Percentiles rank a stretch among this genome's conserved stretches.
These are phyloP conservation scores for Ibidorhyncha struthersii DNA, from an alignment of 2,113 vertebrate genomes.

Conservation along the genomic window DNA sequence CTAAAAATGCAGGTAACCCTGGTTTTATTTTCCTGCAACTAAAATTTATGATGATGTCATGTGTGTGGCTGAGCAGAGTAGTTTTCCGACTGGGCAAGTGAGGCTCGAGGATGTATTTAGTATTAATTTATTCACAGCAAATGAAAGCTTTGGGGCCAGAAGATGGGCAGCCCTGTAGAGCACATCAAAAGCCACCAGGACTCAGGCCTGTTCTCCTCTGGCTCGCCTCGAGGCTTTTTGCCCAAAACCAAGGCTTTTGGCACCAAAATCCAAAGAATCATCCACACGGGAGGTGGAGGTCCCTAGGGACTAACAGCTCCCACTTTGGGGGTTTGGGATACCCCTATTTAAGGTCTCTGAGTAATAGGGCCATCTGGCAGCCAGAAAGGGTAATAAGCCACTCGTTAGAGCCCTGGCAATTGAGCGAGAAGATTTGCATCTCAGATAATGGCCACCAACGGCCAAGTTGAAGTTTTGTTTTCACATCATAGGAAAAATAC, in stretches of 20 bases:
- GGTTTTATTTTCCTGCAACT: slow-evolving; percentile 1
- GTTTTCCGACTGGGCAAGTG: background rate
- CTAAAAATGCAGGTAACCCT: slow-evolving; percentile 50
- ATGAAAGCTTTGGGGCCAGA: background rate
- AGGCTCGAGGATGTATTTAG: background rate
- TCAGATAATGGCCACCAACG: slow-evolving; percentile 61
- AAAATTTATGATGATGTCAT: slow-evolving; percentile 45
- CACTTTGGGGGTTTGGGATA: background rate
- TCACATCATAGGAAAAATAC: slow-evolving; percentile 65
- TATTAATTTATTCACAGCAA: slow-evolving; percentile 40
- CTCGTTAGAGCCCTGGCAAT: background rate
- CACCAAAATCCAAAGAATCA: background rate
- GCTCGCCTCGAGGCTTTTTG: background rate
- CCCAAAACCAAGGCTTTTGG: background rate
- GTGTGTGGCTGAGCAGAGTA: background rate
- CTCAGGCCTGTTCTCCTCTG: background rate
- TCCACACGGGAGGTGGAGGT: rapidly evolving
- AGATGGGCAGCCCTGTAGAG: background rate
- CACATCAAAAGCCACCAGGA: background rate
- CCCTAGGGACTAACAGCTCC: background rate
- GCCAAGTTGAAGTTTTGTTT: slow-evolving; percentile 54
- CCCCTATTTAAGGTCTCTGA: slow-evolving; percentile 8
- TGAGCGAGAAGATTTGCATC: slow-evolving; percentile 41
- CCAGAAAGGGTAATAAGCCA: slow-evolving; percentile 16
- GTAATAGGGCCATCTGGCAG: background rate